A percentile compares a stretch with the other conserved stretches of the same genome.
phyloP scores from a whole-genome alignment of 2,113 vertebrate species.

The Azemiops feae region DNA sequence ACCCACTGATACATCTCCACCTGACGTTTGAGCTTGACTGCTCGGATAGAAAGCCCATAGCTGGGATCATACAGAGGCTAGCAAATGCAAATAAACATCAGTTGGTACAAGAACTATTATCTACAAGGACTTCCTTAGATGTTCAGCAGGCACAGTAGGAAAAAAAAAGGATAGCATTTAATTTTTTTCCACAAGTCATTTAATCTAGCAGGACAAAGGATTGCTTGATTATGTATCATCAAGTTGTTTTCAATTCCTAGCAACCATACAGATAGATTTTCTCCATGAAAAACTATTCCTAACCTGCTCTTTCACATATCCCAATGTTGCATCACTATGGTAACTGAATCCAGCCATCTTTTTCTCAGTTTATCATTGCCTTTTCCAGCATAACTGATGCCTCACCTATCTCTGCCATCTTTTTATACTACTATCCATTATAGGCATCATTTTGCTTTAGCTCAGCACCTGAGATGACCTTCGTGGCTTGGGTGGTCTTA shows the following conservation, averaged over 20 bases:
- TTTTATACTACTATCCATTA: neutral
- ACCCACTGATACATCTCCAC: slow-evolving; percentile 99
- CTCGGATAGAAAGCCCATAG: slow-evolving; percentile 84
- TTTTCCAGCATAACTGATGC: neutral
- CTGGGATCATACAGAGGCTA: slow-evolving; percentile 94
- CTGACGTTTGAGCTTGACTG: slow-evolving; percentile 87
- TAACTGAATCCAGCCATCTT: neutral
- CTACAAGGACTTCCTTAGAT: neutral
- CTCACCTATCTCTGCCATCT: neutral
- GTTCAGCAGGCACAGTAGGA: neutral
- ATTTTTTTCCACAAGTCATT: neutral
- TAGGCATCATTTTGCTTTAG: neutral
- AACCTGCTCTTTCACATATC: neutral
- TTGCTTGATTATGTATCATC: neutral
- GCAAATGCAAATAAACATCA: slow-evolving; percentile 27
- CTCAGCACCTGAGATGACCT: neutral
- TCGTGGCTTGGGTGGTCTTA: neutral
- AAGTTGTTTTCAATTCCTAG: neutral
- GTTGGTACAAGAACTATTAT: neutral
- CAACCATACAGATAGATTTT: neutral
- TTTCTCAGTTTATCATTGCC: neutral
- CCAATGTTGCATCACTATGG: neutral
- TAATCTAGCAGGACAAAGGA: neutral
- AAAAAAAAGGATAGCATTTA: neutral
- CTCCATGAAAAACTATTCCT: neutral